Evolutionary conservation across 1,140 invertebrate genomes (phyloP).

Genomic region (Ectropis grisescens): DNA sequence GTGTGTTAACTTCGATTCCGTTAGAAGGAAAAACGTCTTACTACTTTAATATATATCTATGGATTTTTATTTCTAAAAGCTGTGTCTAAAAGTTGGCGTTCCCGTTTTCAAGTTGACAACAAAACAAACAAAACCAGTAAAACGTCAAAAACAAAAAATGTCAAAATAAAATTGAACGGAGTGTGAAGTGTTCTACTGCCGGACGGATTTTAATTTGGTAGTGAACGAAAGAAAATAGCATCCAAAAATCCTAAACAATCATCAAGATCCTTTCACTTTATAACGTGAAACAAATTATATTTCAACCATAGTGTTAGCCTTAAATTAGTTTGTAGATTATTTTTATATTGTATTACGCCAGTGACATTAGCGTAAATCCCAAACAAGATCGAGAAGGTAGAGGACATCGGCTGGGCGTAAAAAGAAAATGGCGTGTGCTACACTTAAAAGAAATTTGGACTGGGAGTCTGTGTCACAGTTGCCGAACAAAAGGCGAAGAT

Average conservation of each 20-base stretch:
- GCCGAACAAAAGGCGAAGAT: constrained; percentile 89
- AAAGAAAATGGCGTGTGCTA: constrained; percentile 94
- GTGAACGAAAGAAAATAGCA: constrained; percentile 33
- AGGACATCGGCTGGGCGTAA: constrained; percentile 60
- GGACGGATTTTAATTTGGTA: constrained; percentile 47
- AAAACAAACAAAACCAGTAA: too few relatives aligned
- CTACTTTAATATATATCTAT: too few relatives aligned
- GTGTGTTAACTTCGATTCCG: too few relatives aligned
- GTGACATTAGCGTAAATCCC: constrained; percentile 31
- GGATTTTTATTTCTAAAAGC: too few relatives aligned
- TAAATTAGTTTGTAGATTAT: constrained; percentile 42
- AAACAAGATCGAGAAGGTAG: constrained; percentile 33
- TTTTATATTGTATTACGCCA: constrained; percentile 32
- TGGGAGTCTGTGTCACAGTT: constrained; percentile 90
- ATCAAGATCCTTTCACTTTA: too few relatives aligned
- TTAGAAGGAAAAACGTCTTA: too few relatives aligned
- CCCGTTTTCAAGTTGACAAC: too few relatives aligned
- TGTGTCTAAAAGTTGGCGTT: too few relatives aligned
- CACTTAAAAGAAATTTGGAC: constrained; percentile 92
- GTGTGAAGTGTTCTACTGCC: constrained; percentile 30
- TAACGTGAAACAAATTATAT: too few relatives aligned
- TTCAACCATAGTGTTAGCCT: too few relatives aligned
- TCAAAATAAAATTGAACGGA: too few relatives aligned
- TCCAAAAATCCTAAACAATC: constrained; percentile 32
- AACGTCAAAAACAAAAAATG: too few relatives aligned